Evolutionary conservation across 2,888 invertebrate genomes (phyloP).

Genomic region (Fragum fragum): DNA sequence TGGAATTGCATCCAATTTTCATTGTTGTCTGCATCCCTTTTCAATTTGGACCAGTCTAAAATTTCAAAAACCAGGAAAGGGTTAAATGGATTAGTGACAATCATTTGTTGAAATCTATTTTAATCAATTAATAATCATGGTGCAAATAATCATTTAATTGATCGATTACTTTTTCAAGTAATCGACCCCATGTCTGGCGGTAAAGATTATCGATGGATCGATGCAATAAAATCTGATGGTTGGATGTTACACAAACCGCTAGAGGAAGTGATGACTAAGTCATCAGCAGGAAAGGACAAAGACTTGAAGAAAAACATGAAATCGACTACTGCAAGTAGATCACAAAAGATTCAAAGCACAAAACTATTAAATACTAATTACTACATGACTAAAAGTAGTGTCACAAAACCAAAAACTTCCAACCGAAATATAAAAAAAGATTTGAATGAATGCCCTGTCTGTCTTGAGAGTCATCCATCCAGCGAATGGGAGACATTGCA

Average conservation of each 20-base stretch:
- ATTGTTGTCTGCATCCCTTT: too few relatives aligned
- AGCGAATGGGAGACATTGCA: conserved; percentile 51
- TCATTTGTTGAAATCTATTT: too few relatives aligned
- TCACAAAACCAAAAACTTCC: background rate
- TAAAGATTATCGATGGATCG: background rate
- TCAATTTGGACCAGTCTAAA: too few relatives aligned
- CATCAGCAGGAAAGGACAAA: background rate
- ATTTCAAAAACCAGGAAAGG: too few relatives aligned
- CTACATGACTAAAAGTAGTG: background rate
- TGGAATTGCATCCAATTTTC: too few relatives aligned
- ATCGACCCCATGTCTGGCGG: too few relatives aligned
- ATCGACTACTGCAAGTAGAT: background rate
- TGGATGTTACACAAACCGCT: conserved; percentile 37
- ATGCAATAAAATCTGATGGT: background rate
- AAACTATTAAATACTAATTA: background rate
- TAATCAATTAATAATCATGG: too few relatives aligned
- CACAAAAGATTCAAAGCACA: background rate
- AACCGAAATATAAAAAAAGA: background rate
- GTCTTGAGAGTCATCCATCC: conserved; percentile 66
- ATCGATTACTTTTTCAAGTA: too few relatives aligned
- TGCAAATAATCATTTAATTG: too few relatives aligned
- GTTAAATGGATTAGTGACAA: too few relatives aligned
- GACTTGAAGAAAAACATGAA: background rate
- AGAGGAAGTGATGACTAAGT: background rate
- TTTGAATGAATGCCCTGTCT: conserved; percentile 72